Evolutionary conservation across 92 coral and sea anemone species (phyloP).

Genomic region (Siderastrea radians): DNA sequence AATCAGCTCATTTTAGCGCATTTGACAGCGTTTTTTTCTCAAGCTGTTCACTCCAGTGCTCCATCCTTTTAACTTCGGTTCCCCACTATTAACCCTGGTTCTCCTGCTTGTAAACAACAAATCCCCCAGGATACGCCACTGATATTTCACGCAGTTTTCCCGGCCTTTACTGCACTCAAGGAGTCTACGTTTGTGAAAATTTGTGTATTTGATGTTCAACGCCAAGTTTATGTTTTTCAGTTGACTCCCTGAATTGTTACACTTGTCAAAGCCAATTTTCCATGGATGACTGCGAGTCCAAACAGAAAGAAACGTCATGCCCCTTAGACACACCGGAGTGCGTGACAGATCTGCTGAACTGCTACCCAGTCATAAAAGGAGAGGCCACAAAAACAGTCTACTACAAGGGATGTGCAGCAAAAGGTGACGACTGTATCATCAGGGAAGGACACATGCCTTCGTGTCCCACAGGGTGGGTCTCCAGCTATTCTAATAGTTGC

Average conservation of each 20-base stretch:
- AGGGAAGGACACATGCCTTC: neutral
- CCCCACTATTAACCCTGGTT: too few species aligned
- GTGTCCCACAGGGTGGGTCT: neutral
- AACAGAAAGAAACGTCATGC: too few species aligned
- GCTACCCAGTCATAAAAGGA: neutral
- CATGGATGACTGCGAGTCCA: neutral
- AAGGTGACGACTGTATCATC: neutral
- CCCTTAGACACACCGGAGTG: neutral
- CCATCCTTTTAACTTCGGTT: too few species aligned
- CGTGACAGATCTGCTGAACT: neutral
- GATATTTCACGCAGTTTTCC: too few species aligned
- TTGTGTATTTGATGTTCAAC: too few species aligned
- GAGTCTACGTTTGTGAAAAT: too few species aligned
- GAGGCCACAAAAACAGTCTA: neutral
- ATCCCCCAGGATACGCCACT: too few species aligned
- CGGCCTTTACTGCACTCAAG: too few species aligned
- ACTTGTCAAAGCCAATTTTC: neutral
- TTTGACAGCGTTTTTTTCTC: too few species aligned
- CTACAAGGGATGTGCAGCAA: constrained; percentile 6
- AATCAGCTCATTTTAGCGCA: too few species aligned
- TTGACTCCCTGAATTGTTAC: neutral
- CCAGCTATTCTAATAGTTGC: neutral
- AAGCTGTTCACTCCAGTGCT: too few species aligned
- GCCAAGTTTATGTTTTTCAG: neutral
- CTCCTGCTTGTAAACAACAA: too few species aligned